Conservation (phyloP, 2,113 vertebrate species). For the Sorex fumeus region DNA sequence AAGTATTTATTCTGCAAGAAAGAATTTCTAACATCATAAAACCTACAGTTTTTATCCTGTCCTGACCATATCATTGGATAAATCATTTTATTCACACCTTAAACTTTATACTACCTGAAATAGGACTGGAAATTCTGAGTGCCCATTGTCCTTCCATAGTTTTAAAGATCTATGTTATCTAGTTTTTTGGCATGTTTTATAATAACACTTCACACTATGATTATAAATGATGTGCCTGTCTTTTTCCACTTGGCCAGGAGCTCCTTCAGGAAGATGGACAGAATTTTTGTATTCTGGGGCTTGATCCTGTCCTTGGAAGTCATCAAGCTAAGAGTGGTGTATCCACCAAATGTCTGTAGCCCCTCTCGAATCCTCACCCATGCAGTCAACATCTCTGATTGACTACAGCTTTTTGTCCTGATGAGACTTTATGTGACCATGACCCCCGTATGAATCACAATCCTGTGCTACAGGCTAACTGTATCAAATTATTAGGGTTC, state of each 20-base stretch:
- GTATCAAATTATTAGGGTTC: not conserved
- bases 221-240: not conserved
- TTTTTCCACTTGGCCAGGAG: not conserved
- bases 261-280: not conserved
- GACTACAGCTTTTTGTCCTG: not conserved
- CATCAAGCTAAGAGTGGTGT: not conserved
- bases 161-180: not conserved
- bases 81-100: not conserved
- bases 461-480: not conserved
- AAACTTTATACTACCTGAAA: not conserved
- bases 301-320: not conserved
- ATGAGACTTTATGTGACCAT: not conserved
- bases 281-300: not conserved
- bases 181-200: not conserved
- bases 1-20: not conserved
- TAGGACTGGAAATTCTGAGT: not conserved
- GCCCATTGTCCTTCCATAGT: not conserved
- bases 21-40: not conserved
- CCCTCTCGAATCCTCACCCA: not conserved
- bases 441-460: slow-evolving; percentile 2
- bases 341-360: not conserved
- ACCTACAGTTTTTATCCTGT: not conserved
- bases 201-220: not conserved
- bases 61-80: not conserved
- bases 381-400: not conserved